Evolutionary conservation across 2,888 invertebrate species (phyloP).

Genomic region (Hybos culiciformis): DNA sequence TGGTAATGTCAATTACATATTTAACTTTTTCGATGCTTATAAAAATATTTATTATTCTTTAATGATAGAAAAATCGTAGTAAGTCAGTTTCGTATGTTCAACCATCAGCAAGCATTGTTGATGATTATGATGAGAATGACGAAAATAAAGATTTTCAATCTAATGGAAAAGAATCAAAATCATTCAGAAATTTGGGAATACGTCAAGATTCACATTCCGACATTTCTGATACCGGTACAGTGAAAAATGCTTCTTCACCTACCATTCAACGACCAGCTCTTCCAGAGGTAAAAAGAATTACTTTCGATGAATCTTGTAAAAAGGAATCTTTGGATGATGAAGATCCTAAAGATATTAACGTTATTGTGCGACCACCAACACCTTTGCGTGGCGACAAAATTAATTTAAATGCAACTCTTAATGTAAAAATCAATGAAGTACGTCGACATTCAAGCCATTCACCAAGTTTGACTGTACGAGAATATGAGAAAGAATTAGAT

Average conservation of each 20-base stretch:
- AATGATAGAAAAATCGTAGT: background rate
- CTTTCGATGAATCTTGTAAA: constrained; percentile 38
- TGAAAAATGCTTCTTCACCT: constrained; percentile 8
- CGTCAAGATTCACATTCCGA: constrained; percentile 17
- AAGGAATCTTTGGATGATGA: constrained; percentile 37
- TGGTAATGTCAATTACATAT: constrained; percentile 15
- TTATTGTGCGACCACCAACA: constrained; percentile 62
- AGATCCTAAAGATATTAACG: constrained; percentile 46
- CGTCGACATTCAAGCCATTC: constrained; percentile 36
- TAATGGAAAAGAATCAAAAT: background rate
- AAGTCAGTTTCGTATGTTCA: background rate
- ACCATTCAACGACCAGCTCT: background rate
- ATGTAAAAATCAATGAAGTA: constrained; percentile 25
- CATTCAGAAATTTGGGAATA: constrained; percentile 7
- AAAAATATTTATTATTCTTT: background rate
- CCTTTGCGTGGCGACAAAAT: constrained; percentile 49
- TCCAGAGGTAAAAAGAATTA: constrained; percentile 36
- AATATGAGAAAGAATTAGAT: constrained; percentile 34
- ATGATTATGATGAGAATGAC: constrained; percentile 26
- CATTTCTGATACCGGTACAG: constrained; percentile 15
- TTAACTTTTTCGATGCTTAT: background rate
- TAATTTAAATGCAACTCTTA: constrained; percentile 34
- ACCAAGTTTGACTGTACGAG: constrained; percentile 39
- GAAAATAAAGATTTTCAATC: constrained; percentile 8
- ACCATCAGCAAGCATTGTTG: constrained; percentile 22